phyloP scores from a whole-genome alignment of 1,140 invertebrate species.

The Muscidifurax raptorellus region DNA sequence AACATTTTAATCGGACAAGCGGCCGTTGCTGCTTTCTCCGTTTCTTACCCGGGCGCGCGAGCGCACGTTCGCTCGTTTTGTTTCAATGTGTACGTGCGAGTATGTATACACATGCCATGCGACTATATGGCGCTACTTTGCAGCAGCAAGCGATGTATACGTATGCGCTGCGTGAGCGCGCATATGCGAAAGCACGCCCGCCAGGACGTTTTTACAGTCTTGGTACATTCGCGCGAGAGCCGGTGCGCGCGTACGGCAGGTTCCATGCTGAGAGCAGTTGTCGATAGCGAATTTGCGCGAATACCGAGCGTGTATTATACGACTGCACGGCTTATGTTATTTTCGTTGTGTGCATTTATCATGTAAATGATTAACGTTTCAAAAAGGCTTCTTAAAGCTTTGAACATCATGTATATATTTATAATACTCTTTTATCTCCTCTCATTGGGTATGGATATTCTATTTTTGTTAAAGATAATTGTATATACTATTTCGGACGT shows the following conservation, averaged over 20 bases:
- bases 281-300: neutral
- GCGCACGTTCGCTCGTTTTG: neutral
- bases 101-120: neutral
- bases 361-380: neutral
- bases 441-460: too few relatives aligned
- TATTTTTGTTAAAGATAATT: too few relatives aligned
- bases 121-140: neutral
- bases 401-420: too few relatives aligned
- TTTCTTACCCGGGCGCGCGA: conserved; percentile 14
- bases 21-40: conserved; percentile 52
- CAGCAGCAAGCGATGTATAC: neutral
- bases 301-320: too few relatives aligned
- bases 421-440: too few relatives aligned
- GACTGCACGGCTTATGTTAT: neutral
- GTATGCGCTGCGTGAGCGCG: neutral
- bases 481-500: too few relatives aligned
- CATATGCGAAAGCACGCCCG: neutral
- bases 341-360: too few relatives aligned
- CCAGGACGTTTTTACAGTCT: conserved; percentile 25
- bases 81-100: neutral
- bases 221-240: conserved; percentile 4
- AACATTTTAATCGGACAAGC: conserved; percentile 62
- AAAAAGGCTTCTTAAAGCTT: too few relatives aligned
- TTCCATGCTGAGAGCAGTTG: neutral
- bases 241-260: too few relatives aligned